A percentile compares a stretch with the other conserved stretches of the same genome.
phyloP scores from a whole-genome alignment of 2,797 vertebrate genomes.

The Paratrypauchen microcephalus region DNA sequence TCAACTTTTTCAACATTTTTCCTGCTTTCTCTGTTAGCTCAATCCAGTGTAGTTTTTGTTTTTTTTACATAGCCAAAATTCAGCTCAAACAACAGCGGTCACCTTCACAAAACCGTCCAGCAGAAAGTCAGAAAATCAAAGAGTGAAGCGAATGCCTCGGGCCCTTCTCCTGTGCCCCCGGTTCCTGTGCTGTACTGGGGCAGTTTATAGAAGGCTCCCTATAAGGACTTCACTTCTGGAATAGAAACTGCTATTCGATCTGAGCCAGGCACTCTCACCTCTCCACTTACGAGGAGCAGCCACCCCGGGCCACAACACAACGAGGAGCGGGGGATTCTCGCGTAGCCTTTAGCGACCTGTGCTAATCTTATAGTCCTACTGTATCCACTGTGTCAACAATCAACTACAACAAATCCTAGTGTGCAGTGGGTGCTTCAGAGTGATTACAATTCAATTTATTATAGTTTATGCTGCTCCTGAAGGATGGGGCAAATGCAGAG shows the following conservation, averaged over 20 bases:
- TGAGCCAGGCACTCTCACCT: constrained; percentile 60
- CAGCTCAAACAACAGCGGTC: too few relatives aligned
- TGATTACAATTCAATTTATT: background rate
- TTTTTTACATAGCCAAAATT: too few relatives aligned
- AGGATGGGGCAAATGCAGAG: too few relatives aligned
- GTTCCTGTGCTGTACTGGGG: constrained; percentile 54
- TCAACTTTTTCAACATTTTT: too few relatives aligned
- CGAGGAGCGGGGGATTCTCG: background rate
- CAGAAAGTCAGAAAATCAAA: too few relatives aligned
- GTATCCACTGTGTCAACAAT: background rate
- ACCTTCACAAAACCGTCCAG: too few relatives aligned
- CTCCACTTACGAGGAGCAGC: constrained; percentile 60
- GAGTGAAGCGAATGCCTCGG: background rate
- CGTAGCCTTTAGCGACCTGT: background rate
- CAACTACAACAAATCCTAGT: background rate
- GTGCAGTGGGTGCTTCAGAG: background rate
- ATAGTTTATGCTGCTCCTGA: too few relatives aligned
- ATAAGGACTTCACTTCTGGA: constrained; percentile 85
- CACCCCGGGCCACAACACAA: constrained; percentile 28
- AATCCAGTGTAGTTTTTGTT: too few relatives aligned
- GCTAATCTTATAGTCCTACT: background rate
- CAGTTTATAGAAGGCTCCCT: constrained; percentile 85
- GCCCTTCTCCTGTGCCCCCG: constrained; percentile 37
- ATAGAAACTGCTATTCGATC: constrained; percentile 83
- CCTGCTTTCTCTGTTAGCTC: too few relatives aligned